These are phyloP conservation scores for Siphonodentalium dalli DNA, from an alignment of 2,888 invertebrate species.

Conservation along the genomic window DNA sequence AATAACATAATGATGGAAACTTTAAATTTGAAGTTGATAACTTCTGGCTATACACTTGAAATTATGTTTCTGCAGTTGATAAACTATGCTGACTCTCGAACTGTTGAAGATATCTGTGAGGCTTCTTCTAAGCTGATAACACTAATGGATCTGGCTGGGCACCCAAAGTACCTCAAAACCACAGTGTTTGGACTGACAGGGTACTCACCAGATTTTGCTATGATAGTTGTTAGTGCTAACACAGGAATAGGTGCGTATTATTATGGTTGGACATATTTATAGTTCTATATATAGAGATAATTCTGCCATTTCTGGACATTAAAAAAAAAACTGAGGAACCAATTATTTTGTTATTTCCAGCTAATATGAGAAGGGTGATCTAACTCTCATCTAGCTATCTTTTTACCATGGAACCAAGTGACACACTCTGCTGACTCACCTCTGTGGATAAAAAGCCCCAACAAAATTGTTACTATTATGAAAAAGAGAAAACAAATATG, in stretches of 20 bases:
- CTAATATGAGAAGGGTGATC: too few species aligned
- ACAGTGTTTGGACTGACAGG: constrained; percentile 94
- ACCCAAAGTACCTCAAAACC: constrained; percentile 92
- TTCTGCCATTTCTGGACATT: not conserved
- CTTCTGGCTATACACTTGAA: too few species aligned
- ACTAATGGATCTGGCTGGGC: constrained; percentile 89
- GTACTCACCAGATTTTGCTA: constrained; percentile 89
- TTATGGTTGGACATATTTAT: not conserved
- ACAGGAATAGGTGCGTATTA: constrained; percentile 71
- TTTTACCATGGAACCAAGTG: too few species aligned
- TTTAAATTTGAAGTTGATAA: too few species aligned
- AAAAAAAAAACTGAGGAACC: too few species aligned
- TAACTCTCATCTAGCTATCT: too few species aligned
- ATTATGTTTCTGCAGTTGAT: constrained; percentile 73
- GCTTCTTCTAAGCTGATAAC: constrained; percentile 91
- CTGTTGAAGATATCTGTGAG: constrained; percentile 92
- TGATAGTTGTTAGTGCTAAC: constrained; percentile 82
- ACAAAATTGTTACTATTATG: too few species aligned
- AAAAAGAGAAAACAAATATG: too few species aligned
- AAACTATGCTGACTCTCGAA: constrained; percentile 85
- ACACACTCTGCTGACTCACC: too few species aligned
- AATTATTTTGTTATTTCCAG: too few species aligned
- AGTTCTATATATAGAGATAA: not conserved
- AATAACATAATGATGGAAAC: too few species aligned
- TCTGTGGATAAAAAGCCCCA: too few species aligned